Evolutionary conservation across 2,797 vertebrate genomes (phyloP).

Genomic region (Enoplosus armatus): DNA sequence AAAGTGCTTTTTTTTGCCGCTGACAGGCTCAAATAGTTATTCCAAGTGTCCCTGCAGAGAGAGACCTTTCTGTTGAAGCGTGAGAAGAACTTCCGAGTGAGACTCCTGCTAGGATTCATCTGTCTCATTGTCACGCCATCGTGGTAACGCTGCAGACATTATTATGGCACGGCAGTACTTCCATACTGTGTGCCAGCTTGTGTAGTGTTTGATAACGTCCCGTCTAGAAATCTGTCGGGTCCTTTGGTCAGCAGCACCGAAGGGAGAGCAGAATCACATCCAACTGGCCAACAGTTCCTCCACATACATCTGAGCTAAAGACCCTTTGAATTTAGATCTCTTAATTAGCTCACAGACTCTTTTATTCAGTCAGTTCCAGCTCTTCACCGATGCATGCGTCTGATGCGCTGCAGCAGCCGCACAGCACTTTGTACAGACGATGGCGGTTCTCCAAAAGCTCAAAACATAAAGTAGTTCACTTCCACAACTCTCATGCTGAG

Average conservation of each 20-base stretch:
- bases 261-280: background rate
- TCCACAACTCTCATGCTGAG: background rate
- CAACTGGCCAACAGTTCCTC: background rate
- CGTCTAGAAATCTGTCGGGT: background rate
- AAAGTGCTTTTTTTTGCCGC: too few species aligned
- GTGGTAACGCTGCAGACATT: background rate
- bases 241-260: background rate
- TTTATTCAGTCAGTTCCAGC: background rate
- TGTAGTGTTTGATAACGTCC: background rate
- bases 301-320: background rate
- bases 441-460: background rate
- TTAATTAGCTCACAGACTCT: background rate
- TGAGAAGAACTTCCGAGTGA: too few species aligned
- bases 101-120: background rate
- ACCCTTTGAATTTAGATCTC: background rate
- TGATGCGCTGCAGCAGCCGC: background rate
- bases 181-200: background rate
- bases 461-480: constrained; percentile 2
- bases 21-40: too few species aligned
- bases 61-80: too few species aligned
- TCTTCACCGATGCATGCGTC: background rate
- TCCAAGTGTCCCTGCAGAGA: too few species aligned
- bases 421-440: background rate
- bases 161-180: background rate
- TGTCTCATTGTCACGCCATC: too few species aligned